Evolutionary conservation across 2,888 invertebrate species (phyloP).

Genomic region (Dastarcus helophoroides): DNA sequence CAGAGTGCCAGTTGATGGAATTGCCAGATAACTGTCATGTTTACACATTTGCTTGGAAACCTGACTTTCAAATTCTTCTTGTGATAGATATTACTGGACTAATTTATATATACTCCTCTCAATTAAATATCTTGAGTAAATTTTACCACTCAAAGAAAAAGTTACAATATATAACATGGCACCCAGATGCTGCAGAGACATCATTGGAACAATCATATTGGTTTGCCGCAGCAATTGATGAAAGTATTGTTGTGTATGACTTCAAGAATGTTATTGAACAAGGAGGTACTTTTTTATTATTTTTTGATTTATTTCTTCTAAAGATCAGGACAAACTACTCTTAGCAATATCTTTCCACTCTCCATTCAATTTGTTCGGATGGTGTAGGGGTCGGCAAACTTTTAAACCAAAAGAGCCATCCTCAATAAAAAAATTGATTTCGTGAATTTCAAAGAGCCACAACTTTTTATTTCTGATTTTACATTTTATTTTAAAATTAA

Average conservation of each 20-base stretch:
- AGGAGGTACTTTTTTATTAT: too few species aligned
- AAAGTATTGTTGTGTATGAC: constrained; percentile 43
- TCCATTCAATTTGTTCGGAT: too few species aligned
- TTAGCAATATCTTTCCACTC: too few species aligned
- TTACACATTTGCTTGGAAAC: constrained; percentile 50
- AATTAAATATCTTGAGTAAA: constrained; percentile 23
- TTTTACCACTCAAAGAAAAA: constrained; percentile 47
- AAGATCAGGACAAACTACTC: too few species aligned
- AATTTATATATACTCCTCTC: constrained; percentile 28
- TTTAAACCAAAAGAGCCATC: too few species aligned
- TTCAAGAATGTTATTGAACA: constrained; percentile 11
- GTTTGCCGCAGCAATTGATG: constrained; percentile 41
- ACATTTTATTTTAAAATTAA: too few species aligned
- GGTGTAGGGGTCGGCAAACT: too few species aligned
- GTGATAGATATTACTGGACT: constrained; percentile 52
- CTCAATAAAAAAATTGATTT: too few species aligned
- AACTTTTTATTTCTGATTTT: too few species aligned
- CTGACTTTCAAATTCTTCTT: constrained; percentile 46
- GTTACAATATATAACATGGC: constrained; percentile 58
- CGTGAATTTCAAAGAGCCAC: too few species aligned
- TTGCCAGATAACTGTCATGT: constrained; percentile 30
- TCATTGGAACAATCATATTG: constrained; percentile 2
- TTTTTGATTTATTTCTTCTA: too few species aligned
- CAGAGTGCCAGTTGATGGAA: constrained; percentile 30
- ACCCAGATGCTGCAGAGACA: constrained; percentile 45